Base-by-base conservation (phyloP, 2,888 invertebrate genomes). In the Congeria kusceri region DNA sequence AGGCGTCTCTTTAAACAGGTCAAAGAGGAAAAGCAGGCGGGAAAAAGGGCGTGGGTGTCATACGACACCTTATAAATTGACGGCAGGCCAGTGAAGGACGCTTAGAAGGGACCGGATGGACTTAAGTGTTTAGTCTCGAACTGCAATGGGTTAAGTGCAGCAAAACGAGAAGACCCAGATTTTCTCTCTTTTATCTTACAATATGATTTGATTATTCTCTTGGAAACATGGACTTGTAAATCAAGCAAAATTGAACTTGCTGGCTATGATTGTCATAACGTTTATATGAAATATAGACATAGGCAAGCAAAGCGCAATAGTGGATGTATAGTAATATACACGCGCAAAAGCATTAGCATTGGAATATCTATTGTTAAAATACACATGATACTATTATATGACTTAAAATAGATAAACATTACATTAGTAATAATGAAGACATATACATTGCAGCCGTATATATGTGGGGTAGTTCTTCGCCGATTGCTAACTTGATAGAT, bases 21-120 rank as follows among this genome's bases (percentile, higher is more conserved):
- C 58, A 27, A 64, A 49, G 29, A 73, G 72, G 57, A 46, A 65
- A 65, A 73, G 57, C 59, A 46, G 71, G 67, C 49, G 59, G 28
- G 56, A 61, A 63, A 58, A 32, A 46, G 27, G 39, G 63, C 65
- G 63, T 70, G 32, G 70, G 61, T 47, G 47, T 62, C n/a, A 25
- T 63, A 63, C 29, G 18, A 63, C 28, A 46, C 44, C 9, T 20
- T 28, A 20, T 61, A 29, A 4, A 32, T 61, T 4, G 61, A 61
- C 32, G 61, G 61, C 27, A 61, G 32, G 28, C 18, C 61, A 11
- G n/a, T 29, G 32, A 20, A 27, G 18, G 27, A 20, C 27, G 58
- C 23, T 3, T 27, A 58, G 27, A 29, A 29, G 18, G n/a, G n/a
- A n/a, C 27, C 61, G 27, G n/a, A n/a, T n/a, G n/a, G n/a, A 32